Conservation (phyloP, 2,113 vertebrate genomes). For the Papio anubis region DNA sequence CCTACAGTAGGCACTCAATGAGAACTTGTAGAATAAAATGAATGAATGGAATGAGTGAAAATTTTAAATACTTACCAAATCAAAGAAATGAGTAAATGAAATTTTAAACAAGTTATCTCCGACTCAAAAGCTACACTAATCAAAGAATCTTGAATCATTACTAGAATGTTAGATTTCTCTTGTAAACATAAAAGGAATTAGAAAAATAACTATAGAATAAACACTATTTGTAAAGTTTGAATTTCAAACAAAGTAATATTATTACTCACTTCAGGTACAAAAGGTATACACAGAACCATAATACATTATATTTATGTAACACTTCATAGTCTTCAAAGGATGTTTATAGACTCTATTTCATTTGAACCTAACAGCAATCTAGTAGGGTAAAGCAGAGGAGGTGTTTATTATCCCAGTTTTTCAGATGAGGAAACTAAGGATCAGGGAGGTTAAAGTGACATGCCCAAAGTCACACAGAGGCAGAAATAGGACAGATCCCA, state of each 20-base stretch:
- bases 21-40: not conserved
- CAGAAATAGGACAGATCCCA: not conserved
- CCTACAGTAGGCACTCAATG: not conserved
- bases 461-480: not conserved
- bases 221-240: not conserved
- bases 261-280: constrained; percentile 22
- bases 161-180: constrained; percentile 37
- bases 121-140: not conserved
- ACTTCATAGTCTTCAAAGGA: not conserved
- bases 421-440: not conserved
- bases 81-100: constrained; percentile 24
- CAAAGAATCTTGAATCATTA: constrained; percentile 9
- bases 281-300: not conserved
- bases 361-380: not conserved
- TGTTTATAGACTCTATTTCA: not conserved
- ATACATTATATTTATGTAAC: not conserved
- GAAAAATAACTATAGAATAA: constrained; percentile 37
- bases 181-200: constrained; percentile 41
- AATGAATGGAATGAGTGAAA: not conserved
- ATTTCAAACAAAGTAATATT: constrained; percentile 24
- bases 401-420: not conserved
- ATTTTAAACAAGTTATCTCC: not conserved
- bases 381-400: not conserved
- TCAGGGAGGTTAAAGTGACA: not conserved
- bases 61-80: not conserved